Percentiles rank a stretch among this genome's conserved stretches.
Evolutionary conservation across 2,797 vertebrate genomes (phyloP).

Genomic region (Zalophus californianus): DNA sequence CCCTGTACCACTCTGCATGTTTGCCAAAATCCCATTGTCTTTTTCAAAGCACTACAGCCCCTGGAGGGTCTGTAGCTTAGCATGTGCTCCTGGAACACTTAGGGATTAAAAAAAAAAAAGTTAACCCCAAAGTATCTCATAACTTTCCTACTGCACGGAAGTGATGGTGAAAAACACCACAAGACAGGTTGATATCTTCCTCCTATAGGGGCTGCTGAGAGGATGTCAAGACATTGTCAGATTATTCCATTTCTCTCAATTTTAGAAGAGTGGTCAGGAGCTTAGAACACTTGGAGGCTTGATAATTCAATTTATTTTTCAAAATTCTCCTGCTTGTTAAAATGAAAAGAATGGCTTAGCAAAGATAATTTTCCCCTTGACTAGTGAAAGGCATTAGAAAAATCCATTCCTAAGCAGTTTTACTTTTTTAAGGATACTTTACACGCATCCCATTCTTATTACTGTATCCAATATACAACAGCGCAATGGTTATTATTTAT

Average conservation of each 20-base stretch:
- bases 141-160: neutral
- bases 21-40: conserved; percentile 68
- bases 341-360: conserved; percentile 11
- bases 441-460: conserved; percentile 40
- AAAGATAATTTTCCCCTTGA: conserved; percentile 38
- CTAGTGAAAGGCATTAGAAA: conserved; percentile 14
- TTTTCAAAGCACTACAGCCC: neutral
- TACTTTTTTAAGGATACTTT: neutral
- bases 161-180: neutral
- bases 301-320: conserved; percentile 31
- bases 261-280: neutral
- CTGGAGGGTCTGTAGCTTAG: neutral
- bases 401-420: neutral
- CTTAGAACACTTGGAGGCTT: neutral
- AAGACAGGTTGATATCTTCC: neutral
- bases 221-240: neutral
- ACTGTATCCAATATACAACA: neutral
- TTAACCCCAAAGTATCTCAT: neutral
- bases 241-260: neutral
- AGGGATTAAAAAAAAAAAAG: neutral
- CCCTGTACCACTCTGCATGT: neutral
- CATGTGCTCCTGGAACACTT: neutral
- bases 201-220: neutral
- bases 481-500: neutral
- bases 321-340: conserved; percentile 28